These are phyloP conservation scores for Micromesistius poutassou DNA, from an alignment of 2,797 vertebrate species.

Conservation along the genomic window DNA sequence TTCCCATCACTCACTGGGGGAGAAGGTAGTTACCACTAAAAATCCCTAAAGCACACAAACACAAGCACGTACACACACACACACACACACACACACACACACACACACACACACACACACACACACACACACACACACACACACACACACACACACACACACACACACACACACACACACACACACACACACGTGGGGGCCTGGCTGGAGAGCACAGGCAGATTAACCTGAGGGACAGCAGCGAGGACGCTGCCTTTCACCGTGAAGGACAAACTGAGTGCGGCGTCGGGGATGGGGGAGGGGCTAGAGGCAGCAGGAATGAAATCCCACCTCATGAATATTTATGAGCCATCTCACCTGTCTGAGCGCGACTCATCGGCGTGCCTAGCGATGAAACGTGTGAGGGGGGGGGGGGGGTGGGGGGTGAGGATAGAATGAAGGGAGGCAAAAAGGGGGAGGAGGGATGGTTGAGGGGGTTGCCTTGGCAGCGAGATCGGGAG, in stretches of 20 bases:
- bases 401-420: slow-evolving; percentile 10
- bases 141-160: slow-evolving; percentile 21
- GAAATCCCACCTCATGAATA: slow-evolving; percentile 75
- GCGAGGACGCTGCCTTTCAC: slow-evolving; percentile 71
- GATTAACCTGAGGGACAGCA: slow-evolving; percentile 75
- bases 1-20: slow-evolving; percentile 67
- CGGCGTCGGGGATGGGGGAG: slow-evolving; percentile 63
- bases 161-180: slow-evolving; percentile 10
- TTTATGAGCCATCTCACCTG: slow-evolving; percentile 76
- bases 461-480: slow-evolving; percentile 65
- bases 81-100: slow-evolving; percentile 21
- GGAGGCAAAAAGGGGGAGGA: slow-evolving; percentile 46
- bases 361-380: slow-evolving; percentile 72
- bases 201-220: slow-evolving; percentile 55
- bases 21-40: slow-evolving; percentile 60
- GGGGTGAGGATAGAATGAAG: background rate
- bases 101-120: slow-evolving; percentile 10
- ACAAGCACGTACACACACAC: slow-evolving; percentile 18
- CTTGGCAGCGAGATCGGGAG: slow-evolving; percentile 57
- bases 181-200: slow-evolving; percentile 8
- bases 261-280: slow-evolving; percentile 73
- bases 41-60: slow-evolving; percentile 27
- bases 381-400: slow-evolving; percentile 57
- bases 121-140: slow-evolving; percentile 5
- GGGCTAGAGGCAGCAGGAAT: slow-evolving; percentile 64